A percentile compares a stretch with the other conserved stretches of the same genome.
These are phyloP conservation scores for Acanthornis magna DNA, from an alignment of 2,797 vertebrate species.

Conservation along the genomic window DNA sequence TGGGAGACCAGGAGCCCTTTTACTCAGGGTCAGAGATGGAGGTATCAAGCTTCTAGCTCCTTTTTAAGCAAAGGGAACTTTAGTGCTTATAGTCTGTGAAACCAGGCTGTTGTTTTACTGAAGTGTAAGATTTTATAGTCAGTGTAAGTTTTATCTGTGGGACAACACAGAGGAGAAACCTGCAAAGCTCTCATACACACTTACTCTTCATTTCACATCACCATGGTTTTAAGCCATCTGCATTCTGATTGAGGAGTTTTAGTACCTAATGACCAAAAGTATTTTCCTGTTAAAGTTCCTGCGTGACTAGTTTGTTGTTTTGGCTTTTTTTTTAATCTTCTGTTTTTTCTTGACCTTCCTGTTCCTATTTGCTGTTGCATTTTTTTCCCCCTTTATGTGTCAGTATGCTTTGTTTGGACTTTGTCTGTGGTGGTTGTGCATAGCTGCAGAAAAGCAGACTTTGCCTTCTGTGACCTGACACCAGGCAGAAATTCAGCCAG, in stretches of 20 bases:
- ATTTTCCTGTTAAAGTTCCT: not conserved
- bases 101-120: not conserved
- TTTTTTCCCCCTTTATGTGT: not conserved
- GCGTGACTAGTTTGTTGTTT: not conserved
- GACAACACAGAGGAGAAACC: not conserved
- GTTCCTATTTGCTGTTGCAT: not conserved
- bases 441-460: slow-evolving; percentile 3
- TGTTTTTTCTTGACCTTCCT: not conserved
- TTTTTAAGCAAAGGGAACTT: not conserved
- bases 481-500: slow-evolving; percentile 33
- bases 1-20: not conserved
- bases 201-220: not conserved
- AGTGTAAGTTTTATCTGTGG: not conserved
- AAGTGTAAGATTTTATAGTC: not conserved
- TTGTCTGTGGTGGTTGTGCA: not conserved
- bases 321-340: not conserved
- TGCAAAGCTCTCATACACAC: not conserved
- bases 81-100: not conserved
- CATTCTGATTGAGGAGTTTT: not conserved
- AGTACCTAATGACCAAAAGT: not conserved
- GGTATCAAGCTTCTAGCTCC: slow-evolving; percentile 6
- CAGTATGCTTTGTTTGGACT: not conserved
- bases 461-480: slow-evolving; percentile 45
- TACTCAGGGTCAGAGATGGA: not conserved
- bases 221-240: not conserved